A percentile compares a stretch with the other conserved stretches of the same genome.
Conservation (phyloP, 2,888 invertebrate genomes). For the Fabriciana adippe region DNA sequence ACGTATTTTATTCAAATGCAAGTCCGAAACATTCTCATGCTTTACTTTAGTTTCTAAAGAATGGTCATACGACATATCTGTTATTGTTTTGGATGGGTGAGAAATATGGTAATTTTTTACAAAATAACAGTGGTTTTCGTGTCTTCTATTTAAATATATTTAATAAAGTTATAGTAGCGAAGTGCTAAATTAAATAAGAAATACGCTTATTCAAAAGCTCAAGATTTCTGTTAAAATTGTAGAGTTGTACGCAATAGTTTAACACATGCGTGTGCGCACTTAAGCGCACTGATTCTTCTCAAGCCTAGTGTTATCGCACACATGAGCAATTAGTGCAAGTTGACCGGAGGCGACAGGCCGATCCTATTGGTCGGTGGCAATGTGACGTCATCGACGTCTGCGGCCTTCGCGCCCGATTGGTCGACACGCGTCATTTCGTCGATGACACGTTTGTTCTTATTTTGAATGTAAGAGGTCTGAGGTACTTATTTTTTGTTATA, state of each 20-base stretch:
- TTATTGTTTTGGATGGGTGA: conserved; percentile 22
- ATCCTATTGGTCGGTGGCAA: conserved; percentile 70
- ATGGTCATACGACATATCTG: conserved; percentile 52
- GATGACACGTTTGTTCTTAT: conserved; percentile 82
- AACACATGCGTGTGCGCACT: conserved; percentile 57
- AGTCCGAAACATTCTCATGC: conserved; percentile 61
- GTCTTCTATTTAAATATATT: not conserved
- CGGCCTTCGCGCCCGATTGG: conserved; percentile 81
- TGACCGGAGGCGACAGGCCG: conserved; percentile 78
- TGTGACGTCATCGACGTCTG: conserved; percentile 78
- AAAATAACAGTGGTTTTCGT: conserved; percentile 14
- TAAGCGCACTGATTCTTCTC: conserved; percentile 74
- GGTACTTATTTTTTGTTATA: conserved; percentile 71
- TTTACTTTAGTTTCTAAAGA: conserved; percentile 65
- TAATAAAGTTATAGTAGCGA: not conserved
- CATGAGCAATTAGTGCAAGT: conserved; percentile 82
- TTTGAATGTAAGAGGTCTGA: conserved; percentile 74
- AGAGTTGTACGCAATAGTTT: conserved; percentile 26
- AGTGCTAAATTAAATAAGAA: not conserved
- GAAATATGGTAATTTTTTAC: conserved; percentile 19
- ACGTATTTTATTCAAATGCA: conserved; percentile 67
- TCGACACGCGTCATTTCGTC: conserved; percentile 82
- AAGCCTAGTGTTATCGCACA: conserved; percentile 78
- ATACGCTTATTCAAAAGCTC: not conserved
- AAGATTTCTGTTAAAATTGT: conserved; percentile 19